Evolutionary conservation across 2,113 vertebrate species (phyloP).

Genomic region (Daubentonia madagascariensis): DNA sequence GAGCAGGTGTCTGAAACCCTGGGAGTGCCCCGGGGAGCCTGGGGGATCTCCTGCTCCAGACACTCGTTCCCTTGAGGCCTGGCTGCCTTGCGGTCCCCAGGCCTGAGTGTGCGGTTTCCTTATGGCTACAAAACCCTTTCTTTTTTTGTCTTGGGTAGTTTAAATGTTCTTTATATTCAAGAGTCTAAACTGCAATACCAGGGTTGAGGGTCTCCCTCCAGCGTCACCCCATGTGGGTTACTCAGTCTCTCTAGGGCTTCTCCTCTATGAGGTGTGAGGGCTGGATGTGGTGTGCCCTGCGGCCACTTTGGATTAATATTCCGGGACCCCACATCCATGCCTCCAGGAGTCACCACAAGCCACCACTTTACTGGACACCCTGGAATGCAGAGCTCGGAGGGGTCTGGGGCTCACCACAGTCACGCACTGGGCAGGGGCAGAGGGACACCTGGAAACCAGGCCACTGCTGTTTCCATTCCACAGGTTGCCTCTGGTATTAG

Average conservation of each 20-base stretch:
- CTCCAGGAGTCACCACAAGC: neutral
- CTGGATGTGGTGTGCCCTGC: rapidly evolving
- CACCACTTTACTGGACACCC: neutral
- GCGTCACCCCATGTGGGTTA: too few relatives aligned
- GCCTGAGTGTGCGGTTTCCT: neutral
- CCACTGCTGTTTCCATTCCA: neutral
- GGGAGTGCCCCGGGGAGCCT: neutral
- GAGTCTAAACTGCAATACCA: neutral
- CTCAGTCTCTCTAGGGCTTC: neutral
- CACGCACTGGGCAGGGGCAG: neutral
- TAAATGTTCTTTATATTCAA: neutral
- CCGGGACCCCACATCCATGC: neutral
- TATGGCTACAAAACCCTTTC: neutral
- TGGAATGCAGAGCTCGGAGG: neutral
- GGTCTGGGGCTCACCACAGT: neutral
- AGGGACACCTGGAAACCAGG: neutral
- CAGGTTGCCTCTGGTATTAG: neutral
- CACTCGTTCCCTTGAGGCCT: neutral
- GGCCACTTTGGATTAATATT: neutral
- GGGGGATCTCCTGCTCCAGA: neutral
- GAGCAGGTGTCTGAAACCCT: neutral
- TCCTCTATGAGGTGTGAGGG: neutral
- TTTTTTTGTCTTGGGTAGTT: neutral
- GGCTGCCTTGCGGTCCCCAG: rapidly evolving
- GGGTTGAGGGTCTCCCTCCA: neutral